Base-by-base conservation (phyloP, 2,797 vertebrate genomes). In the Myioborus miniatus region DNA sequence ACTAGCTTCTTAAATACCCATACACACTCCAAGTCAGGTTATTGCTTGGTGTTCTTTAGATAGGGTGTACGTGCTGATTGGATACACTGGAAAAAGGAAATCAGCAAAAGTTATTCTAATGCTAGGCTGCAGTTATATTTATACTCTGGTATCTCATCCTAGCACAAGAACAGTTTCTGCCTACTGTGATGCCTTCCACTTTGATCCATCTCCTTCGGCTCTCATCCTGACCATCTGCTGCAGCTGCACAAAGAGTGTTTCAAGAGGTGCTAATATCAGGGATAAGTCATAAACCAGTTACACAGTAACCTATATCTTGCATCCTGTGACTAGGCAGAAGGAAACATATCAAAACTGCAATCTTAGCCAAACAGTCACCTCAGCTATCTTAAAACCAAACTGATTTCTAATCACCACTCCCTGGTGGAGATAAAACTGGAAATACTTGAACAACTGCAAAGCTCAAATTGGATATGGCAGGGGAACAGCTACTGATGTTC, bases 191-290 rank as follows among this genome's bases (percentile, higher is more conserved):
- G 89, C 84, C 59, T 97, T 93, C 44, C n/a, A 81, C 60, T 74
- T 75, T 41, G 92, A 93, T 92, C 87, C 62, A 30, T 63, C 59
- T 89, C 89, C 69, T 90, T 74, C 15, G 0, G 41, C 59, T 86
- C 74, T 46, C 77, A 69, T 71, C 72, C 89, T 50, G 69, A 82
- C 89, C 94, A 95, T 92, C 94, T 95, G 91, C 82, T 69, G 62
- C 91, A 86, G 82, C 85, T 74, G 59, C 50, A 88, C 52, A 63
- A 87, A 56, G 58, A 68, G 39, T 1, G 27, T 76, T 91, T 70
- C 70, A 39, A 36, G 67, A 74, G 89, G 79, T 74, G 59, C 59
- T 86, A 76, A 70, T 71, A 92, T 79, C 49, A 80, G 62, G 76
- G 50, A 43, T 71, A 86, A 86, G 10, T 86, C 82, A 74, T 60